Evolutionary conservation across 2,888 invertebrate species (phyloP), one percentile per base, ranked within the genome.

Genomic region (Cerastoderma edule): DNA sequence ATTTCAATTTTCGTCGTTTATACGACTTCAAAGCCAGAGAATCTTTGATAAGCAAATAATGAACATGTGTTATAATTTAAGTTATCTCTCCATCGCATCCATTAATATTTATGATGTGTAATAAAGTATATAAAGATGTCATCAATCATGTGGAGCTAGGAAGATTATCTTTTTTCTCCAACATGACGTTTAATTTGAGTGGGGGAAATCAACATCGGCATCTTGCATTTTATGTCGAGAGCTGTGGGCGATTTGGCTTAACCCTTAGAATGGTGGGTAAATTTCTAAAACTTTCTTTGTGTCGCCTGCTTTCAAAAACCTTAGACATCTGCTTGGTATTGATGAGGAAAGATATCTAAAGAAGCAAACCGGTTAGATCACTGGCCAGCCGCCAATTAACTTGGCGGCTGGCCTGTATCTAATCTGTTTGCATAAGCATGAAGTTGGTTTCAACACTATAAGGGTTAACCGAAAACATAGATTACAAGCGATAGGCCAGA

Each of bases 51-150:
- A 66, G 48, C 66, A 66, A 48, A 66, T 33, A 66, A 33, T 32
- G 66, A 50, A 50, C 66, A 66, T 66, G 50, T 66, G 66, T 48
- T 66, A 66, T 66, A 66, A 33, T 66, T 66, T 66, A 66, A 60
- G 50, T 30, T 66, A 66, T 66, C 50, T 66, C 33, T 33, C 22
- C 48, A 66, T 50, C 66, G 32, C 6, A 22, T 50, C 67, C 75
- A 75, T 75, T 70, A 69, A 65, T 75, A 70, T 75, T 75, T 69
- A 75, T 75, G 56, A 57, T 48, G 66, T 66, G 66, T 66, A 66
- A 72, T 67, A 66, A 67, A 50, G 56, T 57, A 67, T 48, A 46
- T 56, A 66, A 57, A 66, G 27, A 56, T 57, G 50, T 60, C 73
- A 73, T 73, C 68, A 67, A 67, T 67, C 73, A 73, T 54, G 44